These are phyloP conservation scores for Rhinogobius similis DNA, from an alignment of 2,113 vertebrate species.

Conservation along the genomic window DNA sequence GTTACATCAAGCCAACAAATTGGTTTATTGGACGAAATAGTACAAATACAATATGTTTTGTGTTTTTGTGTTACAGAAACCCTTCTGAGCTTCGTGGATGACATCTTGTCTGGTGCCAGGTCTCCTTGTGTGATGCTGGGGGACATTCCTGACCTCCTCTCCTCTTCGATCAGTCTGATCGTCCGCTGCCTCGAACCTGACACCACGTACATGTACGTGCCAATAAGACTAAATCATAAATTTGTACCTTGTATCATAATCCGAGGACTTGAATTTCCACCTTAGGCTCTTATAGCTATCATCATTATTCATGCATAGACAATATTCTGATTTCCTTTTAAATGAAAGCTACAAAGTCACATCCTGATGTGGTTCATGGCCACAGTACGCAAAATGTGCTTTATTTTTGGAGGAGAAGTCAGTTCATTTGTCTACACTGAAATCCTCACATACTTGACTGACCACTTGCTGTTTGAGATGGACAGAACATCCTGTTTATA, in stretches of 20 bases:
- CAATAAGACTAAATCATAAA: not conserved
- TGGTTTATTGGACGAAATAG: not conserved
- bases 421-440: constrained; percentile 13
- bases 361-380: constrained; percentile 7
- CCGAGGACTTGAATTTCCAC: not conserved
- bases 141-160: constrained; percentile 89
- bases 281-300: not conserved
- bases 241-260: not conserved
- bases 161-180: constrained; percentile 90
- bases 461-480: constrained; percentile 1
- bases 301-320: not conserved
- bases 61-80: constrained; percentile 81
- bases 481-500: not conserved
- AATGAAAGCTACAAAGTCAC: constrained; percentile 8
- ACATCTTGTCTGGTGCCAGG: constrained; percentile 95
- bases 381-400: constrained; percentile 2
- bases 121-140: constrained; percentile 95
- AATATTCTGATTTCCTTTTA: not conserved
- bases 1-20: not conserved
- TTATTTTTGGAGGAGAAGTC: constrained; percentile 1
- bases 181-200: constrained; percentile 93
- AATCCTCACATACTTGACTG: constrained; percentile 2
- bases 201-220: constrained; percentile 93
- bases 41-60: not conserved
- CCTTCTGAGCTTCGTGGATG: constrained; percentile 94